Base-by-base conservation (phyloP, 2,113 vertebrate species). In the Calidris pugnax region DNA sequence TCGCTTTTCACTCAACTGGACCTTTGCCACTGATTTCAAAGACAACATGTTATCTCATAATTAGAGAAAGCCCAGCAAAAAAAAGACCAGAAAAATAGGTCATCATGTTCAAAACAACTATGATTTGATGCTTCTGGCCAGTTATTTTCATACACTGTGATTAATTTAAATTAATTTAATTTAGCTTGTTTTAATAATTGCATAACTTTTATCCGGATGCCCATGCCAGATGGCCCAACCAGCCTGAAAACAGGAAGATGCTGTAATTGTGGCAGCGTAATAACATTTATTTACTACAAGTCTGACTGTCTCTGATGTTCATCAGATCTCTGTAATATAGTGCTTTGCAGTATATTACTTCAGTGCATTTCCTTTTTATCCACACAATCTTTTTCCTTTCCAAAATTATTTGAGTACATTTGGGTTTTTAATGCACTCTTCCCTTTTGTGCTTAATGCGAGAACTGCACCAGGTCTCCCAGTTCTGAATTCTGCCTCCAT, bases 91-190 rank as follows among this genome's bases (percentile, higher is more conserved):
- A 91, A 95, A 98, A 97, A 87, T 96, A 90, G 92, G 94, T 94
- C 97, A 89, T 50, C 62, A 2, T 93, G 83, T 55, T 95, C 91
- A 96, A 93, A 89, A 89, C 24, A 92, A 80, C 91, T 43, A 92
- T 33, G 62, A 91, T 71, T 64, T 5, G 4, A 33, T 91, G 73
- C 88, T 97, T 89, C 89, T 95, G 94, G 95, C 60, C 91, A 88
- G 88, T 87, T 90, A 83, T 96, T 92, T 96, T 96, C 1, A 28
- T 59, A 35, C 71, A 10, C 71, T 60, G 69, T 94, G 95, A 97
- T 97, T 96, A 97, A 96, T 96, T 93, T 84, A 94, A 95, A 92
- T 96, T 97, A 96, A 96, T 97, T 97, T 93, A 97, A 98, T 97
- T 97, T 87, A 93, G 79, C 96, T 89, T 97, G 88, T 96, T 96